Base-by-base conservation (phyloP, 2,113 vertebrate species). In the Argyrosomus japonicus region DNA sequence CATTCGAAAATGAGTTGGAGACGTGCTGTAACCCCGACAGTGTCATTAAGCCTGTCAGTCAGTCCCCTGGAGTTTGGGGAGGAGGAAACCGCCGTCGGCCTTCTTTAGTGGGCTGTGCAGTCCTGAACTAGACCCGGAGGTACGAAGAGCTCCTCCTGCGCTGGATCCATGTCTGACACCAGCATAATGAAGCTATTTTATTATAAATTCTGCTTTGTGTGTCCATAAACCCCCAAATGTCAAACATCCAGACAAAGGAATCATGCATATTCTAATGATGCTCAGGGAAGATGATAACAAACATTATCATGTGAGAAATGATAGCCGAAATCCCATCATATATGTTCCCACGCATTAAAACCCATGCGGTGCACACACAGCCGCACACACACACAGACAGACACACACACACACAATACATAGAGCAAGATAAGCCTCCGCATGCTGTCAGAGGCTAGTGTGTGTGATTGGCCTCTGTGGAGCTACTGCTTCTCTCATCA, bases 1-100 rank as follows among this genome's bases (percentile, higher is more conserved):
- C 84, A 74, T 65, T 76, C 11, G 73, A 93, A 93, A 94, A 94
- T 92, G 84, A 94, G 93, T 90, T 71, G 82, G 82, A 92, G 90
- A 93, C 75, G 63, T 40, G 86, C 77, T 68, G 85, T 82, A 91
- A 87, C 87, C 92, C 91, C 85, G 62, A 83, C 92, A 91, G 92
- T 77, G 91, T 92, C 92, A 94, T 95, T 94, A 94, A 92, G 85
- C 79, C 86, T 89, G 92, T 88, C 94, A 92, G 84, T 94, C 92
- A 92, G 84, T 84, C 74, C 81, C 80, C 84, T 32, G 77, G 79
- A 85, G 91, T 63, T 77, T 18, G 45, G 58, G 83, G 87, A 85
- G 79, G 84, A 32, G 79, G 71, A 77, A 80, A 79, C 76, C 21
- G 69, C 81, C 86, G 54, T 78, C 19, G 75, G 89, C 88, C 75